Evolutionary conservation across 2,113 vertebrate species (phyloP).

Genomic region (Perca schrenkii): DNA sequence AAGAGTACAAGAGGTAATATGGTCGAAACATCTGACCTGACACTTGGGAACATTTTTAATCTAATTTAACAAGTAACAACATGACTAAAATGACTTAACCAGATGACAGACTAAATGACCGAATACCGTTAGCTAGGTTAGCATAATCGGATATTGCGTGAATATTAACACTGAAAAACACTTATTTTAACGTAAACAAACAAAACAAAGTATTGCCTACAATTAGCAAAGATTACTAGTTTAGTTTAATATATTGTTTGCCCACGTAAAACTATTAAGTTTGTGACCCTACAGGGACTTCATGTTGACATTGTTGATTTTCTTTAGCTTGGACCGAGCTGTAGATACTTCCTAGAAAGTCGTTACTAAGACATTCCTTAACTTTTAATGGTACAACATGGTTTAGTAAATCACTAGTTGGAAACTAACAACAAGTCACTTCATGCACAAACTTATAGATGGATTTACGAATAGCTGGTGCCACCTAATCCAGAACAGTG

Average conservation of each 20-base stretch:
- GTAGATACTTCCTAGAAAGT: not conserved
- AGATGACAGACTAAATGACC: not conserved
- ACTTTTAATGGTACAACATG: not conserved
- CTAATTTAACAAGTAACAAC: not conserved
- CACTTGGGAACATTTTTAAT: not conserved
- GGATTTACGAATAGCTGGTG: constrained; percentile 31
- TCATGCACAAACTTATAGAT: not conserved
- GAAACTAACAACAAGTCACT: not conserved
- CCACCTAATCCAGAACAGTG: not conserved
- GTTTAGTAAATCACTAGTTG: not conserved
- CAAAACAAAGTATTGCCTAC: not conserved
- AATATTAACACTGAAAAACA: no score
- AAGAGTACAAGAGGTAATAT: not conserved
- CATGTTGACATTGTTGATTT: not conserved
- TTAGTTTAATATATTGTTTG: not conserved
- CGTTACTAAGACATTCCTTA: not conserved
- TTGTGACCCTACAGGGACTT: not conserved
- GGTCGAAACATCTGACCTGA: not conserved
- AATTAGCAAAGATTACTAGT: not conserved
- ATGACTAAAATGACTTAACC: not conserved
- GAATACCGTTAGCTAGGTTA: constrained; percentile 3
- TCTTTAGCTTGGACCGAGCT: not conserved
- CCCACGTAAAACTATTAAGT: not conserved
- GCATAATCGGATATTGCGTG: not conserved
- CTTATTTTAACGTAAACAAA: not conserved